Percentiles rank a stretch among this genome's conserved stretches.
phyloP scores from a whole-genome alignment of 2,113 vertebrate species.

The Telmatochromis sp. region DNA sequence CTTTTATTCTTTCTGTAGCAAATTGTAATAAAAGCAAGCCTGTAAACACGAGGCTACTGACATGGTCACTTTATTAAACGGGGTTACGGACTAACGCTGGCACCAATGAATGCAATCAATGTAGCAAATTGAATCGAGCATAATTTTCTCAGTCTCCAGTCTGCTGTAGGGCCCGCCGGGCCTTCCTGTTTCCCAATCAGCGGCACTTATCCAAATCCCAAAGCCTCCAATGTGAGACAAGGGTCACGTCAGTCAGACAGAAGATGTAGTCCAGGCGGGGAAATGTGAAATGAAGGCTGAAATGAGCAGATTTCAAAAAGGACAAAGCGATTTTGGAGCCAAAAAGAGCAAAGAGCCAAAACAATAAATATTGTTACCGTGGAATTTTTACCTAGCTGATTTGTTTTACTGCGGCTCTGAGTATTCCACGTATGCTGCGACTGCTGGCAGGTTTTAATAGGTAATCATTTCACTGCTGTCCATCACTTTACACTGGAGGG shows the following conservation, averaged over 20 bases:
- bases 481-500: conserved; percentile 44
- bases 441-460: conserved; percentile 2
- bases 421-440: neutral
- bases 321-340: neutral
- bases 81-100: conserved; percentile 18
- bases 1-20: neutral
- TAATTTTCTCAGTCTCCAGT: neutral
- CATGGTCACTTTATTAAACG: conserved; percentile 24
- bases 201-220: conserved; percentile 14
- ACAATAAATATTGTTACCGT: neutral
- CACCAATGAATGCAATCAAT: conserved; percentile 23
- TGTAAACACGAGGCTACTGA: neutral
- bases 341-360: neutral
- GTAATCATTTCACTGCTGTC: conserved; percentile 12
- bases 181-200: conserved; percentile 19
- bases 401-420: neutral
- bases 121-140: conserved; percentile 20
- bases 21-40: neutral
- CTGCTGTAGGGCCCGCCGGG: neutral
- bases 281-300: neutral
- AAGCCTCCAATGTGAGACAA: neutral
- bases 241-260: neutral
- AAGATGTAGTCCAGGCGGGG: neutral
- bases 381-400: neutral
- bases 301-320: neutral